Base-by-base conservation (phyloP, 35 echinoderm and acorn worm genomes). In the Hemicentrotus pulcherrimus region DNA sequence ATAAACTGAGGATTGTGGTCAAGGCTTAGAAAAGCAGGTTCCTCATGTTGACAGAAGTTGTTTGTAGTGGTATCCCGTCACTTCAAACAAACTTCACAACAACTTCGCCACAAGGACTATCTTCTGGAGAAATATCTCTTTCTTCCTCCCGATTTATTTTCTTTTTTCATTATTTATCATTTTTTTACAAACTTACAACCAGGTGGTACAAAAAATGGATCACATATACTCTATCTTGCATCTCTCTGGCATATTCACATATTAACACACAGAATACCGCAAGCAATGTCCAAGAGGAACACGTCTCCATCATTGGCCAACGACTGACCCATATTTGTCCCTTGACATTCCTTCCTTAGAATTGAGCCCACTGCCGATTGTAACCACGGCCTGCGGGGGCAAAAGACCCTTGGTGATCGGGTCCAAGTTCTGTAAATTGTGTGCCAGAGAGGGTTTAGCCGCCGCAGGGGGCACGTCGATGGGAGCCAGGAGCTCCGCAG, bases 251-350 rank as follows among this genome's bases (percentile, higher is more conserved):
- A 31, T 93, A 93, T 93, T 31, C 48, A 93, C 91, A 93, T 93
- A 93, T 93, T 93, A 47, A 46, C 91, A 93, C 32, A 33, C 48
- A 31, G 91, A 93, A 93, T 93, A 93, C 91, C 30, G 91, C 91
- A 93, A 41, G 91, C 91, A 93, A 87, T 31, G 32, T 91, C 14
- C 22, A n/a, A 31, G 33, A 47, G 7, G 14, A 50, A 47, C 5
- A 13, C 46, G 15, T 31, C 13, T 31, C 45, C 48, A 93, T 93
- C 91, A 93, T 93, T 93, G 91, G 19, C 46, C 48, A 9, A 93
- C 46, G 30, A 93, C 91, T 58, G 91, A 47, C 9, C 91, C 48
- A 93, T 46, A 58, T 31, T 93, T 93, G 15, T 93, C 91, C 31
- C 91, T 93, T 58, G 91, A 93, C 48, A 93, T 50, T 31, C 46